phyloP scores from a whole-genome alignment of 2,888 invertebrate species.

The Athrips mouffetella region DNA sequence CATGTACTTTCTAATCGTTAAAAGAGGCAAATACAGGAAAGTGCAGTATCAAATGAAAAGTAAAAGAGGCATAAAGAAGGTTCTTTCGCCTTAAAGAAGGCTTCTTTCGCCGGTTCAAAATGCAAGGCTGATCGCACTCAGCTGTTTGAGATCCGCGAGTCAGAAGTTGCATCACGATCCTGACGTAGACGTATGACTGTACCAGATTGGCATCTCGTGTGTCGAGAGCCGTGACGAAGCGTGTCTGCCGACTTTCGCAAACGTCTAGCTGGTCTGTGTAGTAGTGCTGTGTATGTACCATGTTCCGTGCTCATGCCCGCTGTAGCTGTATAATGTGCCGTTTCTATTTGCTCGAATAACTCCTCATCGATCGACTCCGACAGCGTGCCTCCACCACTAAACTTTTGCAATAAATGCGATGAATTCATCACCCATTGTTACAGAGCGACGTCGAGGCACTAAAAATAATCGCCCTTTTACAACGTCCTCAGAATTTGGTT shows the following conservation, averaged over 20 bases:
- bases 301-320: slow-evolving; percentile 23
- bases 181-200: slow-evolving; percentile 58
- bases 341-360: slow-evolving; percentile 20
- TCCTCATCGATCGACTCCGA: slow-evolving; percentile 13
- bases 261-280: slow-evolving; percentile 45
- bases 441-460: slow-evolving; percentile 13
- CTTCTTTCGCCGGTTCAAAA: slow-evolving; percentile 2
- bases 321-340: slow-evolving; percentile 19
- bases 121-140: slow-evolving; percentile 2
- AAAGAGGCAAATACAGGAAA: slow-evolving; percentile 2
- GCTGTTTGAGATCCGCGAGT: slow-evolving; percentile 8
- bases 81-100: too few relatives aligned
- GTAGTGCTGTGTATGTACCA: too few relatives aligned
- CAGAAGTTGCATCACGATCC: slow-evolving; percentile 47
- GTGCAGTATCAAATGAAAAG: not conserved
- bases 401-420: slow-evolving; percentile 16
- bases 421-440: slow-evolving; percentile 19
- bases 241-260: slow-evolving; percentile 61
- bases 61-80: too few relatives aligned
- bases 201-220: slow-evolving; percentile 56
- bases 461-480: slow-evolving; percentile 17
- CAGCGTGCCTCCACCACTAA: slow-evolving; percentile 8
- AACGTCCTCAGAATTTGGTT: slow-evolving; percentile 13
- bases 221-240: slow-evolving; percentile 57
- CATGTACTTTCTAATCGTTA: slow-evolving; percentile 4